A percentile compares a stretch with the other conserved stretches of the same genome.
phyloP scores from a whole-genome alignment of 2,888 invertebrate genomes.

The Nineta flava region DNA sequence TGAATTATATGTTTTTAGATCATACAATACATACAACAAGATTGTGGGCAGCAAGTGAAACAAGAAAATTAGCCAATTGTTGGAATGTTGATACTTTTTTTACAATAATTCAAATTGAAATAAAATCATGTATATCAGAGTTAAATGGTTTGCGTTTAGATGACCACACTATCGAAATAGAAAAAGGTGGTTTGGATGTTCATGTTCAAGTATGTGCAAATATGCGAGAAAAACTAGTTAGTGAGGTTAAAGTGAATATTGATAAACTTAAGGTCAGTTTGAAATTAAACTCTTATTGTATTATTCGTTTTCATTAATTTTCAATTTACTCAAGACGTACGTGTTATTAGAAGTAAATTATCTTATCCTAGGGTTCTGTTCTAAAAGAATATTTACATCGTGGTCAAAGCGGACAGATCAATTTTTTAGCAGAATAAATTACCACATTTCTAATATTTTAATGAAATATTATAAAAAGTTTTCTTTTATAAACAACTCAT shows the following conservation, averaged over 20 bases:
- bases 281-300: background rate
- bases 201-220: slow-evolving; percentile 67
- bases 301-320: too few species aligned
- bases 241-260: slow-evolving; percentile 61
- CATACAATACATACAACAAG: slow-evolving; percentile 66
- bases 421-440: too few species aligned
- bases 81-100: slow-evolving; percentile 68
- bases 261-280: slow-evolving; percentile 50
- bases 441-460: too few species aligned
- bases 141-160: slow-evolving; percentile 39
- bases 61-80: slow-evolving; percentile 50
- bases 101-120: slow-evolving; percentile 45
- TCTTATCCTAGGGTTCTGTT: too few species aligned
- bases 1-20: slow-evolving; percentile 31
- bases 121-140: slow-evolving; percentile 42
- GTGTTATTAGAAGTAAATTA: too few species aligned
- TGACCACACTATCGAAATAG: slow-evolving; percentile 40
- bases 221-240: slow-evolving; percentile 64
- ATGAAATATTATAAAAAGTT: too few species aligned
- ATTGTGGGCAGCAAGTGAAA: slow-evolving; percentile 59
- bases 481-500: too few species aligned
- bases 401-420: too few species aligned
- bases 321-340: too few species aligned
- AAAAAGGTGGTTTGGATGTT: slow-evolving; percentile 39
- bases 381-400: too few species aligned